phyloP scores from a whole-genome alignment of 2,797 vertebrate genomes.

The Xerus rutilus region DNA sequence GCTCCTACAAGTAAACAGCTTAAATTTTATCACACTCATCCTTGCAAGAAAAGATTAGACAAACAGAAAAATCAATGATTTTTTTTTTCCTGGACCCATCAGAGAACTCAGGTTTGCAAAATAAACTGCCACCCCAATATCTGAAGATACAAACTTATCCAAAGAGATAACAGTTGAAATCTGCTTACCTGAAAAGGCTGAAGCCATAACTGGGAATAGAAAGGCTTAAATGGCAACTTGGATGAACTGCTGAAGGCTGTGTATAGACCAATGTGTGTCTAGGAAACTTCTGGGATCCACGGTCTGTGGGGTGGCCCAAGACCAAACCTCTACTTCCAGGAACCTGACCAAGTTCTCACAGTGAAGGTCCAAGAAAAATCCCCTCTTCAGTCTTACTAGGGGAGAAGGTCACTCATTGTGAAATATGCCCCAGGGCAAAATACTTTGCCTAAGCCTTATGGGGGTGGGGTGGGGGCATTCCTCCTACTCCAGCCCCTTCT shows the following conservation, averaged over 20 bases:
- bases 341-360: conserved; percentile 42
- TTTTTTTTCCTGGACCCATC: not conserved
- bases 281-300: conserved; percentile 6
- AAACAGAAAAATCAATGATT: conserved; percentile 19
- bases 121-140: conserved; percentile 24
- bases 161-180: conserved; percentile 31
- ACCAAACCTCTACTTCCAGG: conserved; percentile 35
- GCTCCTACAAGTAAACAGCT: conserved; percentile 36
- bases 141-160: conserved; percentile 13
- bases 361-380: conserved; percentile 55
- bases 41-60: conserved; percentile 22
- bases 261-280: not conserved
- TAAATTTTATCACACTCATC: not conserved
- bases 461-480: conserved; percentile 52
- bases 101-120: conserved; percentile 11
- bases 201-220: not conserved
- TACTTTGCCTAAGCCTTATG: conserved; percentile 48
- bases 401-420: conserved; percentile 30
- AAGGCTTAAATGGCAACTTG: not conserved
- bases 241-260: not conserved
- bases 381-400: not conserved
- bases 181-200: conserved; percentile 65
- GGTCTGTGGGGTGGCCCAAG: not conserved
- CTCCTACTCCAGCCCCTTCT: conserved; percentile 2
- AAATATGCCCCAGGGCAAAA: conserved; percentile 75